Conservation (phyloP, 2,888 invertebrate species). For the Quadroppia sp. region DNA sequence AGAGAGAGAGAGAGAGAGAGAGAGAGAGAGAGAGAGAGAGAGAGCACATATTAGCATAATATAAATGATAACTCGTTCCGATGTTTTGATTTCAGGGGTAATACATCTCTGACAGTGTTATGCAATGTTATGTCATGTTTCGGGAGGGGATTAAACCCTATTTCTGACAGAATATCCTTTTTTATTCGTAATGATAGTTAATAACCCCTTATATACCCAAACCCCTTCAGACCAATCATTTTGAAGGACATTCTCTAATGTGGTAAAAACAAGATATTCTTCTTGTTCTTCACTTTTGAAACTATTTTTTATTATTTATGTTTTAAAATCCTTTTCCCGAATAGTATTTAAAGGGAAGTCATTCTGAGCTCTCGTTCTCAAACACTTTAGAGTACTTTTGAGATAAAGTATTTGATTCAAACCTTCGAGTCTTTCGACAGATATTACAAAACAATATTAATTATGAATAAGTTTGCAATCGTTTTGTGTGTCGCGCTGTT, state of each 20-base stretch:
- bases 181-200: too few species aligned
- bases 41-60: not conserved
- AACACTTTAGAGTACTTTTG: not conserved
- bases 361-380: not conserved
- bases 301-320: not conserved
- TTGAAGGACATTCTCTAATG: too few species aligned
- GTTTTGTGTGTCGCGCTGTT: not conserved
- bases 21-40: too few species aligned
- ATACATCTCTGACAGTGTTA: too few species aligned
- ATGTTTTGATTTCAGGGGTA: too few species aligned
- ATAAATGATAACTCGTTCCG: not conserved
- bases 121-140: too few species aligned
- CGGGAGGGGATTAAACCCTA: too few species aligned
- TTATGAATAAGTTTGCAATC: constrained; percentile 7
- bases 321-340: not conserved
- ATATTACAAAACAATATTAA: not conserved
- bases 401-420: not conserved
- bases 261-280: constrained; percentile 6
- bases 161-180: too few species aligned
- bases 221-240: too few species aligned
- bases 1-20: too few species aligned
- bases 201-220: too few species aligned
- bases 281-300: not conserved
- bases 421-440: not conserved
- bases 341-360: not conserved